A percentile compares a stretch with the other conserved stretches of the same genome.
These are phyloP conservation scores for Zele albiditarsus DNA, from an alignment of 2,888 invertebrate genomes.

Conservation along the genomic window DNA sequence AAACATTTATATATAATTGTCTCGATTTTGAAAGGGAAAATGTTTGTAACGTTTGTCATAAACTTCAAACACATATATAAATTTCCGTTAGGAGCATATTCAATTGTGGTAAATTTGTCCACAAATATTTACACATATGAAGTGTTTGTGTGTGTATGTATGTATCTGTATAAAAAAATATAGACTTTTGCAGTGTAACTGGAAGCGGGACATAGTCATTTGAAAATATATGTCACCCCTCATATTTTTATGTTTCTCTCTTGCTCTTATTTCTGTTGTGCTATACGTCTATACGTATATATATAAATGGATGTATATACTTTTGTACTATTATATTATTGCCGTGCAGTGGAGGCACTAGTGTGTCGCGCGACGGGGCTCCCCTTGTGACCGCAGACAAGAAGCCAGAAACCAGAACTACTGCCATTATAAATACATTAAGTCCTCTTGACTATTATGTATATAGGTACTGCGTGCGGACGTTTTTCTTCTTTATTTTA, in stretches of 20 bases:
- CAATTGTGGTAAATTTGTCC: background rate
- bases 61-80: background rate
- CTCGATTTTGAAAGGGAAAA: background rate
- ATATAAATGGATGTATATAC: background rate
- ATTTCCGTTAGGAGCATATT: background rate
- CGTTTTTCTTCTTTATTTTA: slow-evolving; percentile 17
- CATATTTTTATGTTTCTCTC: slow-evolving; percentile 42
- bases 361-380: slow-evolving; percentile 32
- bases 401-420: slow-evolving; percentile 60
- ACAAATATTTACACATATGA: background rate
- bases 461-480: slow-evolving; percentile 7
- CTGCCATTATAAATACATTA: slow-evolving; percentile 70
- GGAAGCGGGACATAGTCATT: slow-evolving; percentile 65
- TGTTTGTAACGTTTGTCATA: slow-evolving; percentile 4
- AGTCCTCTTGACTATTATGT: slow-evolving; percentile 50
- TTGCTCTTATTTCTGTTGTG: slow-evolving; percentile 8
- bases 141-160: background rate
- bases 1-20: slow-evolving; percentile 16
- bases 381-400: slow-evolving; percentile 31
- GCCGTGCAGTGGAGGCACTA: slow-evolving; percentile 37
- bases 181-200: slow-evolving; percentile 55
- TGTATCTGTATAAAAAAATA: slow-evolving; percentile 23
- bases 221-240: slow-evolving; percentile 66
- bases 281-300: background rate
- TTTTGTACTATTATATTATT: slow-evolving; percentile 31